Base-by-base conservation (phyloP, 2,797 vertebrate species). In the Rhabdomys pumilio region DNA sequence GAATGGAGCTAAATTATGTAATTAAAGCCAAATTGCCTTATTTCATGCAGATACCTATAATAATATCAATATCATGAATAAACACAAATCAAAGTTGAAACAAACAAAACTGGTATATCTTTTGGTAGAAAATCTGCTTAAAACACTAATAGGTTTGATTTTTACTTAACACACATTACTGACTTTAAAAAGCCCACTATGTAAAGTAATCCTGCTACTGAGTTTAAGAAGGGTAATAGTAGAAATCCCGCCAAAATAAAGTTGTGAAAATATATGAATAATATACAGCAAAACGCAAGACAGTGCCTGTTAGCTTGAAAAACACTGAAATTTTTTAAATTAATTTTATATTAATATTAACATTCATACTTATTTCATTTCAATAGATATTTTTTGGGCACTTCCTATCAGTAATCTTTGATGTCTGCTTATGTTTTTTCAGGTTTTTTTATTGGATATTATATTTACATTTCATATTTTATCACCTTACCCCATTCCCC, bases 141-240 rank as follows among this genome's bases (percentile, higher is more conserved):
- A 93, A 79, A 80, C 65, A 6, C 19, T 91, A 75, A 50, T 61
- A 90, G 44, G 15, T 2, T 89, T 9, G 3, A 29, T 94, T 94
- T 93, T 93, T 86, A 85, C 85, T 44, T 34, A 92, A 75, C 53
- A 69, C 4, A 57, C 31, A 79, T 90, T 96, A 96, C 61, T 91
- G 9, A 84, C 72, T 47, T 86, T 31, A 61, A 96, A 34, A 47
- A 17, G 6, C 31, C 31, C 29, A 47, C 22, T 26, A 11, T 92
- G 12, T 80, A 90, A 96, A 91, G 85, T 94, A 91, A 84, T 88
- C 61, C 17, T 24, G 81, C 10, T 41, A 50, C 13, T 72, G 53
- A 85, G 53, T 91, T 94, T 96, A 75, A 87, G 93, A 84, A 69
- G 41, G 91, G 22, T 76, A 81, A 55, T 67, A 90, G 61, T 81